A percentile compares a stretch with the other conserved stretches of the same genome.
Conservation (phyloP, 2,888 invertebrate species). For the Hipparchia sbordonii region DNA sequence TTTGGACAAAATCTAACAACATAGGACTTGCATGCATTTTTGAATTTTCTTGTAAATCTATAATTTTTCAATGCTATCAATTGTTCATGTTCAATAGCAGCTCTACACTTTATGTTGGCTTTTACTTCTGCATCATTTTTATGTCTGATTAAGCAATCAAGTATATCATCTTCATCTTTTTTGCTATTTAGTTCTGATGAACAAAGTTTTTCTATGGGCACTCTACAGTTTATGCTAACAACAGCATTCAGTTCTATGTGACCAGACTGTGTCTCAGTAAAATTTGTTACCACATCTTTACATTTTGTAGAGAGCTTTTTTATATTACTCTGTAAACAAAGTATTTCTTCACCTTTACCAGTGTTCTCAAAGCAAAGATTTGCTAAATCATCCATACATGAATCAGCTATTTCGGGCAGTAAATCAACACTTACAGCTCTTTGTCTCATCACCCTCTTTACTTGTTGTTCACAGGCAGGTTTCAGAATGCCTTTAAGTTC, state of each 20-base stretch:
- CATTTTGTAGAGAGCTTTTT: constrained; percentile 88
- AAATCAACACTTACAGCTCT: constrained; percentile 96
- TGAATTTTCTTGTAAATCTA: constrained; percentile 96
- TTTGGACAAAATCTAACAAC: constrained; percentile 87
- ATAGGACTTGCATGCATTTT: constrained; percentile 94
- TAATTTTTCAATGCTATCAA: constrained; percentile 96
- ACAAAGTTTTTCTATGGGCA: constrained; percentile 90
- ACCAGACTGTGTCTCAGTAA: constrained; percentile 95
- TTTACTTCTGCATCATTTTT: constrained; percentile 94
- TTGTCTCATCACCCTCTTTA: constrained; percentile 95
- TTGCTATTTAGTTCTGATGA: constrained; percentile 85
- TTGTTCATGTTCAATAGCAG: constrained; percentile 98
- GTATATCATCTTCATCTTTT: constrained; percentile 92
- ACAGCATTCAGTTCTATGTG: constrained; percentile 95
- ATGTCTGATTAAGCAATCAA: constrained; percentile 96
- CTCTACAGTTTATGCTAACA: constrained; percentile 91
- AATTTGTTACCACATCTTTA: constrained; percentile 89
- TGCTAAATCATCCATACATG: constrained; percentile 93
- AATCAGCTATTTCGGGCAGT: constrained; percentile 96
- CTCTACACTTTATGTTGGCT: constrained; percentile 91
- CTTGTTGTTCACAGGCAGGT: constrained; percentile 87
- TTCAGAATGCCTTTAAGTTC: constrained; percentile 79
- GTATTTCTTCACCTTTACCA: constrained; percentile 95
- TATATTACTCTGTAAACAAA: constrained; percentile 94
- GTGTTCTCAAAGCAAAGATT: constrained; percentile 91